Percentiles rank a stretch among this genome's conserved stretches.
Conservation (phyloP, 37 sponge, comb jelly and placozoan species). For the Cladorhizidae sp. region DNA sequence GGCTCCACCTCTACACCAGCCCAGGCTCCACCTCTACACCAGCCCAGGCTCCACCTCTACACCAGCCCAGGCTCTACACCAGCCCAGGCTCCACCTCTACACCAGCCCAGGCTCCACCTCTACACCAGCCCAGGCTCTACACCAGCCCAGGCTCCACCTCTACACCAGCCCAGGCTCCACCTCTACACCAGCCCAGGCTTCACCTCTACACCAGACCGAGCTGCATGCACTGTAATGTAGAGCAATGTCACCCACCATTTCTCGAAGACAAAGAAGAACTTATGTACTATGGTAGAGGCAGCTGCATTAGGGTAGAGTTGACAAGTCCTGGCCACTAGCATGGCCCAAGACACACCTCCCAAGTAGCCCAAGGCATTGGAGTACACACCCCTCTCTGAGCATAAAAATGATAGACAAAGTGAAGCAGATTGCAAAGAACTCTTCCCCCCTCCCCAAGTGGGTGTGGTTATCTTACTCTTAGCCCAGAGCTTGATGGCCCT, state of each 20-base stretch:
- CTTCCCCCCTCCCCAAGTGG: background rate
- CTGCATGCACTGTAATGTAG: background rate
- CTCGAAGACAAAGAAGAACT: slow-evolving; percentile 96
- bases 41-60: too few relatives aligned
- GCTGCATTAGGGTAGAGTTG: slow-evolving; percentile 98
- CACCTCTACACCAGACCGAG: background rate
- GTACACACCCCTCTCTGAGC: slow-evolving; percentile 89
- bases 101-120: too few relatives aligned
- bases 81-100: too few relatives aligned
- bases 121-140: too few relatives aligned
- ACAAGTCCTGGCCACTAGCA: slow-evolving; percentile 96
- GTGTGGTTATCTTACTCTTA: slow-evolving; percentile 66
- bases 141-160: too few relatives aligned
- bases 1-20: too few relatives aligned
- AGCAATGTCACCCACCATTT: slow-evolving; percentile 76
- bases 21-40: too few relatives aligned
- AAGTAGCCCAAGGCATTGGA: slow-evolving; percentile 96
- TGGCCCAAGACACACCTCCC: slow-evolving; percentile 99
- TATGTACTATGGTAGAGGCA: slow-evolving; percentile 91
- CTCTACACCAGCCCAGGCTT: too few relatives aligned
- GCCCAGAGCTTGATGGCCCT: slow-evolving; percentile 98
- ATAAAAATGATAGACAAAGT: background rate
- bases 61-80: too few relatives aligned
- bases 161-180: too few relatives aligned
- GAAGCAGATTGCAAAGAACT: background rate